These are phyloP conservation scores for Trematomus bernacchii DNA, from an alignment of 2,797 vertebrate species.

Conservation along the genomic window DNA sequence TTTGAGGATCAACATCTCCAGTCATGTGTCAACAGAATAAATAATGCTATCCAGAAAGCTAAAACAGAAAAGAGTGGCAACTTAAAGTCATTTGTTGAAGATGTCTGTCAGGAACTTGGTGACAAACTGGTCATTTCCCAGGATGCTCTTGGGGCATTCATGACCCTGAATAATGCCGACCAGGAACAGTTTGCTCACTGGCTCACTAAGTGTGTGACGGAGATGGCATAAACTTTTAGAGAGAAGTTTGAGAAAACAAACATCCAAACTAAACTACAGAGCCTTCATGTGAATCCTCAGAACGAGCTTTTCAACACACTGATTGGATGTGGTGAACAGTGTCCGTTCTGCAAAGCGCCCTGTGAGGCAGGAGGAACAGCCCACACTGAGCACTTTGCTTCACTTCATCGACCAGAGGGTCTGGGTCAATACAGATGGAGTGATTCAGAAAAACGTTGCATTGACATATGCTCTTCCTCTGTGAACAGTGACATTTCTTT, in stretches of 20 bases:
- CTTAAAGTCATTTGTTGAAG: constrained; percentile 61
- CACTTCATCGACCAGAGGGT: constrained; percentile 66
- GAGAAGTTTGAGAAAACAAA: background rate
- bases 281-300: constrained; percentile 62
- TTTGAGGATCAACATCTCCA: constrained; percentile 46
- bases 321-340: constrained; percentile 79
- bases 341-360: constrained; percentile 78
- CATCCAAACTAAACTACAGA: constrained; percentile 6
- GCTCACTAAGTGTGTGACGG: constrained; percentile 42
- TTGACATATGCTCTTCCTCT: no score
- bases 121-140: constrained; percentile 70
- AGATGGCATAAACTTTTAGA: constrained; percentile 44
- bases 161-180: constrained; percentile 66
- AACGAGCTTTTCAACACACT: constrained; percentile 70
- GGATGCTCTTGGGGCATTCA: constrained; percentile 54
- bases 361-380: constrained; percentile 71
- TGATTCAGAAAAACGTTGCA: no score
- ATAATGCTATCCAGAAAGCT: constrained; percentile 49
- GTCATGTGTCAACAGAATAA: constrained; percentile 48
- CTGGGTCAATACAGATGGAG: no score
- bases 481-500: no score
- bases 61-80: background rate
- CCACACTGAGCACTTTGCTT: constrained; percentile 62
- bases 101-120: constrained; percentile 65
- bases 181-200: constrained; percentile 61